phyloP scores from a whole-genome alignment of 2,888 invertebrate species.

The Stratiomys singularior region DNA sequence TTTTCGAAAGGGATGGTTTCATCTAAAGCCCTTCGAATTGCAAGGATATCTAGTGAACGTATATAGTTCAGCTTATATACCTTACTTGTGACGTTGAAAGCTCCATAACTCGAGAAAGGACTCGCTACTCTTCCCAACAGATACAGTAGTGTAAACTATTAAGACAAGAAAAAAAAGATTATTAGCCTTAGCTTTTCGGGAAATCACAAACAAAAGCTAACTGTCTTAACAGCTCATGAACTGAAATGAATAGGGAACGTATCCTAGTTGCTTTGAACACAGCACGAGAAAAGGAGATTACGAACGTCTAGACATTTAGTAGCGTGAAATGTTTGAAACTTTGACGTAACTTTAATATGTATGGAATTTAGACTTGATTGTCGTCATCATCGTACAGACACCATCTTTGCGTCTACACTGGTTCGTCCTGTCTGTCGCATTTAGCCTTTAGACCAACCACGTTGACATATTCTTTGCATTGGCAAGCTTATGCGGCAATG shows the following conservation, averaged over 20 bases:
- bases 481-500: too few species aligned
- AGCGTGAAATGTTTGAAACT: constrained; percentile 30
- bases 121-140: background rate
- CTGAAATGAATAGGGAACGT: background rate
- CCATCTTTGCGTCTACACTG: background rate
- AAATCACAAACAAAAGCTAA: constrained; percentile 21
- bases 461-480: too few species aligned
- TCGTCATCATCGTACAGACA: background rate
- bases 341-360: constrained; percentile 25
- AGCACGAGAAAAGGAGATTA: constrained; percentile 31
- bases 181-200: constrained; percentile 8
- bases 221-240: constrained; percentile 13
- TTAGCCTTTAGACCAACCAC: too few species aligned
- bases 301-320: constrained; percentile 27
- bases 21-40: background rate
- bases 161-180: constrained; percentile 28
- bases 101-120: background rate
- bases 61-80: background rate
- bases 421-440: background rate
- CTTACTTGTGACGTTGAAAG: background rate
- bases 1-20: background rate
- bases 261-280: background rate
- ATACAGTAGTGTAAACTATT: background rate
- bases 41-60: background rate
- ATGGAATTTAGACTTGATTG: constrained; percentile 5